Evolutionary conservation across 2,888 invertebrate species (phyloP), one percentile per base, ranked within the genome.

Genomic region (Microctonus brassicae): DNA sequence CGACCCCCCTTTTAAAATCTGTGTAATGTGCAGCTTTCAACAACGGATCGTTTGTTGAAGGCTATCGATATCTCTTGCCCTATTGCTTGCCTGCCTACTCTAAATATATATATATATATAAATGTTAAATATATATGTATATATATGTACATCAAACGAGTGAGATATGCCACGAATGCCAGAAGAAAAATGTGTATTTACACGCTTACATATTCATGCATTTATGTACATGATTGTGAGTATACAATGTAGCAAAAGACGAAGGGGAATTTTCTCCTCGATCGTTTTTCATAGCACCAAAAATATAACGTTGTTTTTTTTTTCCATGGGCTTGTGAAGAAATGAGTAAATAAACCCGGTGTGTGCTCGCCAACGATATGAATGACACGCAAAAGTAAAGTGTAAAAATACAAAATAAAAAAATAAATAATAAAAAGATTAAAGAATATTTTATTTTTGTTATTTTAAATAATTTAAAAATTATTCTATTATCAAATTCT

Each of bases 51-150:
- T 67, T 67, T 67, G 67, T 67, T 67, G 60, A 67, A 63, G 62
- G 69, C 69, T 69, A 69, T 69, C 69, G 69, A 69, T 69, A 63
- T 69, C 69, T 17, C 36, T 62, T 24, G 53, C 62, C 69, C 69
- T 39, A 53, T 20, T 65, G 52, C 33, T 17, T 34, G 33, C 10
- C 33, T 22, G 20, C 20, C 53, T 55, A 53, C 34, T 53, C 13
- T 20, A 7, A 6, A 52, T 47, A 47, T 17, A 47, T 47, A 17
- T 17, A 33, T 33, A 10, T n/a, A 36, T n/a, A 39, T 39, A 39
- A n/a, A n/a, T 7, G 29, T 3, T 7, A 29, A 5, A 5, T 29
- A 29, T n/a, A 39, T n/a, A n/a, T 1, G 13, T 20, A 34, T 33
- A 34, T 33, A 24, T 22, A 36, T 6, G 26, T 36, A 20, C 22